Conservation (phyloP, 2,113 vertebrate genomes). For the Cebus imitator region DNA sequence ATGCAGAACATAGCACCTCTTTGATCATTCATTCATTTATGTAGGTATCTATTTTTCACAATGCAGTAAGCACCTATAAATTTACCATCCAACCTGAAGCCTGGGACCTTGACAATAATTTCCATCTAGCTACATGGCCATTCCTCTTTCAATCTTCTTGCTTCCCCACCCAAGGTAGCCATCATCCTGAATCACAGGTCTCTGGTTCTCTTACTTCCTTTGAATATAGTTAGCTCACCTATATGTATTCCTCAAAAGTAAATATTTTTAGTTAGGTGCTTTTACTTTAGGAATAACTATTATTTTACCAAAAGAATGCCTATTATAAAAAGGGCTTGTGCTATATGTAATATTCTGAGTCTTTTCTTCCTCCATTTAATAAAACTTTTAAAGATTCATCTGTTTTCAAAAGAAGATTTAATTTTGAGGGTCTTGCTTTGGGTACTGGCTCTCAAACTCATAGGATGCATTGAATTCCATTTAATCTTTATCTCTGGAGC, state of each 20-base stretch:
- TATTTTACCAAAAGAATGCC: no score
- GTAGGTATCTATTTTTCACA: background rate
- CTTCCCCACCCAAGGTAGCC: background rate
- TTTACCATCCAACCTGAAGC: background rate
- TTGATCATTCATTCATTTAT: background rate
- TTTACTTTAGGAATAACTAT: background rate
- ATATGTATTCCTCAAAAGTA: background rate
- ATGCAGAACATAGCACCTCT: background rate
- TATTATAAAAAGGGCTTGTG: background rate
- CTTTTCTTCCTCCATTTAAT: background rate
- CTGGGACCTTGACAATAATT: background rate
- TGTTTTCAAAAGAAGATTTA: background rate
- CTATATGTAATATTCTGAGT: background rate
- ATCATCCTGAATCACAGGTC: background rate
- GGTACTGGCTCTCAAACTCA: background rate
- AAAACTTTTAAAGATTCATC: background rate
- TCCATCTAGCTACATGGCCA: background rate
- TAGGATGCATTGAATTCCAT: background rate
- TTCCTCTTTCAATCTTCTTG: background rate
- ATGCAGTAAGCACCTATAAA: background rate
- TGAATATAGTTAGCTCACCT: background rate
- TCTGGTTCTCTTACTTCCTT: background rate
- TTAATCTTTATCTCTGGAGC: background rate
- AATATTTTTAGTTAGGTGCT: background rate
- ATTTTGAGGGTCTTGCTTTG: conserved; percentile 8